phyloP scores from a whole-genome alignment of 2,113 vertebrate species.

The Podarcis raffonei region DNA sequence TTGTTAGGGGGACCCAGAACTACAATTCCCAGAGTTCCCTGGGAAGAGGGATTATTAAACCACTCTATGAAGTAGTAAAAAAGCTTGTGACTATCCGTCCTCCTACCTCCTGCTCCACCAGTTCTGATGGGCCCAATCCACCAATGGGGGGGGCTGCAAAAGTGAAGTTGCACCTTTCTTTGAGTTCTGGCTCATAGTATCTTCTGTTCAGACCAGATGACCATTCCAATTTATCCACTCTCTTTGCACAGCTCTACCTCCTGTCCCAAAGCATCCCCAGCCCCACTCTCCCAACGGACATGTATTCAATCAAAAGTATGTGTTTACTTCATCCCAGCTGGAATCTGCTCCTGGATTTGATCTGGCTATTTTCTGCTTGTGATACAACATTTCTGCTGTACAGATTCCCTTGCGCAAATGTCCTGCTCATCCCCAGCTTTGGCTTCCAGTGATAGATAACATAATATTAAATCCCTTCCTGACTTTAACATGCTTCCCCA shows the following conservation, averaged over 20 bases:
- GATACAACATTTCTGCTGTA: background rate
- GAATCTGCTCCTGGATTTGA: conserved; percentile 11
- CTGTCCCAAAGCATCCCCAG: background rate
- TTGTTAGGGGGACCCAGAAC: too few relatives aligned
- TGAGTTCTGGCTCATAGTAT: background rate
- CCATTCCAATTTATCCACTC: background rate
- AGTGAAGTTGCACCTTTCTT: background rate
- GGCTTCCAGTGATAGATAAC: background rate
- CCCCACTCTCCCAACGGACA: background rate
- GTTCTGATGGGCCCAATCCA: too few relatives aligned
- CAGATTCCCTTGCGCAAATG: conserved; percentile 29
- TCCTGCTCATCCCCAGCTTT: conserved; percentile 16
- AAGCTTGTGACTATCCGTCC: too few relatives aligned
- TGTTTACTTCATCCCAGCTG: conserved; percentile 37
- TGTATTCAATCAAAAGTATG: conserved; percentile 5
- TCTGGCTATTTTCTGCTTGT: conserved; percentile 10
- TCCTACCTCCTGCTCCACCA: too few relatives aligned
- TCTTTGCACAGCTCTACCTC: background rate
- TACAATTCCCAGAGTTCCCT: too few relatives aligned
- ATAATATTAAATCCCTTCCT: background rate
- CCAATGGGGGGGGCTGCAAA: too few relatives aligned
- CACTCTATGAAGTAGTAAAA: too few relatives aligned
- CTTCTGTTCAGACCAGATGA: conserved; percentile 3
- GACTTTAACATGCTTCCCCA: background rate
- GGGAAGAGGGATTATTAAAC: too few relatives aligned